Evolutionary conservation across 2,888 invertebrate genomes (phyloP).

Genomic region (Tachina grossa): DNA sequence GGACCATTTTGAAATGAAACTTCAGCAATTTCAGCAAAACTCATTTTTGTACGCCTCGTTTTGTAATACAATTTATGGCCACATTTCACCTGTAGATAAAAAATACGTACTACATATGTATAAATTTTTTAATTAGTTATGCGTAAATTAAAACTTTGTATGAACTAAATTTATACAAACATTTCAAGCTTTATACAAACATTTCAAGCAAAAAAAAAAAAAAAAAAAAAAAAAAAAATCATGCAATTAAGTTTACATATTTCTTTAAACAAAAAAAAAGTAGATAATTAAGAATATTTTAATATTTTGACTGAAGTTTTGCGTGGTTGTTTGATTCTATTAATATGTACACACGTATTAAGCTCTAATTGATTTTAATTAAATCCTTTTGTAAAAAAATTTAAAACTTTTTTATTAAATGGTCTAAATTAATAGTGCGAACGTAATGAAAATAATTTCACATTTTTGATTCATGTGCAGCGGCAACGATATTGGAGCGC

Average conservation of each 20-base stretch:
- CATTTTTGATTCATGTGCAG: background rate
- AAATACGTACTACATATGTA: background rate
- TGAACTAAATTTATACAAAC: no score
- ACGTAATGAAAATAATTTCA: conserved; percentile 12
- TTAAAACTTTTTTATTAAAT: background rate
- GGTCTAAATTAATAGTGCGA: no score
- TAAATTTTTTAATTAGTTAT: background rate
- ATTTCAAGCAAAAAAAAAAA: no score
- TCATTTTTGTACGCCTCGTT: conserved; percentile 88
- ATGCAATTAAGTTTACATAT: no score
- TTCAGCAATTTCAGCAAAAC: conserved; percentile 94
- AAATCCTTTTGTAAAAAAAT: background rate
- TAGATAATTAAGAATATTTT: no score
- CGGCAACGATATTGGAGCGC: background rate
- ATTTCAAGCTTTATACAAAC: no score
- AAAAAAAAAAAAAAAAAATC: no score
- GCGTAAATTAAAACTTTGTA: background rate
- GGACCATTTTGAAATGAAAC: conserved; percentile 91
- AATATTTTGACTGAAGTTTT: background rate
- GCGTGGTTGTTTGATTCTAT: background rate
- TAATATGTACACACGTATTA: no score
- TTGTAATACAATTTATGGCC: conserved; percentile 91
- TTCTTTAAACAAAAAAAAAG: no score
- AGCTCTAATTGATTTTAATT: conserved; percentile 13
- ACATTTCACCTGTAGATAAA: conserved; percentile 87